These are phyloP conservation scores for Monoplex corrugatus DNA, from an alignment of 2,888 invertebrate genomes.

Conservation along the genomic window DNA sequence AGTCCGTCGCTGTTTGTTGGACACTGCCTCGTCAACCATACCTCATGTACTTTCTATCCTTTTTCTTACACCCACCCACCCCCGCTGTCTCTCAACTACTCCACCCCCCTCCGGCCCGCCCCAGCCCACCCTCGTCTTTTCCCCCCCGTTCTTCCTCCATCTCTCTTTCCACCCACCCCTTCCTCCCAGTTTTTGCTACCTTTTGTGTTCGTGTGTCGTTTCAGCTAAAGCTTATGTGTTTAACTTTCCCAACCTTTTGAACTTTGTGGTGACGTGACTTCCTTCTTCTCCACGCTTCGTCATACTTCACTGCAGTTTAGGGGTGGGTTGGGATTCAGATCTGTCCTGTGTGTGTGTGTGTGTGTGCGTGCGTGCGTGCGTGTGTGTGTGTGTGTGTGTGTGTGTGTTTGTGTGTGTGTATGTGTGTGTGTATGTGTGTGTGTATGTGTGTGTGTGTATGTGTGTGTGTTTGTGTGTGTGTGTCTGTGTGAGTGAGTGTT, in stretches of 20 bases:
- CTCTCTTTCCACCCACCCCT: not conserved
- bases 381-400: conserved; percentile 22
- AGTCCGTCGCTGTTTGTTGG: too few species aligned
- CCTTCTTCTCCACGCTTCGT: not conserved
- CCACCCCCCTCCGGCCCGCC: too few species aligned
- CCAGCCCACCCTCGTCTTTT: too few species aligned
- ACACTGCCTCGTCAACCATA: too few species aligned
- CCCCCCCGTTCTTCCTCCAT: not conserved
- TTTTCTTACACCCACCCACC: too few species aligned
- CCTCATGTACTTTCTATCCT: too few species aligned
- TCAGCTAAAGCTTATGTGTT: too few species aligned
- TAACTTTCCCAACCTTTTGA: too few species aligned
- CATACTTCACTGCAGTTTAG: not conserved
- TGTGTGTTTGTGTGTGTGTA: conserved; percentile 11
- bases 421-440: conserved; percentile 1
- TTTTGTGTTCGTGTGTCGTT: too few species aligned
- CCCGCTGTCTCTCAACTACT: too few species aligned
- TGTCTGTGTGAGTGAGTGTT: not conserved
- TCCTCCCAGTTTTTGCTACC: not conserved
- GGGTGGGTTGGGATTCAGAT: not conserved
- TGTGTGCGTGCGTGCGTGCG: conserved; percentile 2
- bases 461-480: not conserved
- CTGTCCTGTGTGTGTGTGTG: not conserved
- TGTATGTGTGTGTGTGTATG: not conserved
- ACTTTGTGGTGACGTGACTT: too few species aligned